These are phyloP conservation scores for Epinotia ramella DNA, from an alignment of 2,888 invertebrate species.

Conservation along the genomic window DNA sequence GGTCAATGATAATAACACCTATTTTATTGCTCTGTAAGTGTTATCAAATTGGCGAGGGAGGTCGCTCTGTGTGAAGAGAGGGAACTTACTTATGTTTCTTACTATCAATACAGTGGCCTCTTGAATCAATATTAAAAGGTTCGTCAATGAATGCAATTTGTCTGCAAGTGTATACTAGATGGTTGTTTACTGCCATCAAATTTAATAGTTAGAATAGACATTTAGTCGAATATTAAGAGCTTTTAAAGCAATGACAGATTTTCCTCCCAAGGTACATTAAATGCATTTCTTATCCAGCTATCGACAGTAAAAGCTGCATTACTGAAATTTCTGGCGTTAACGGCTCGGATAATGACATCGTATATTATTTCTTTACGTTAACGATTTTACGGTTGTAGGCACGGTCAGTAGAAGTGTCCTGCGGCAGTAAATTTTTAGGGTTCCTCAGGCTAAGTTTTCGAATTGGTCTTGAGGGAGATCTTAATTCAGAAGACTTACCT, in stretches of 20 bases:
- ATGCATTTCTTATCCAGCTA: background rate
- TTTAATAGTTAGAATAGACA: background rate
- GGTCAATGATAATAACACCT: too few relatives aligned
- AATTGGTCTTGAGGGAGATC: background rate
- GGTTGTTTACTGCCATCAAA: background rate
- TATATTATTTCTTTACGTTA: conserved; percentile 41
- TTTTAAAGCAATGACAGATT: background rate
- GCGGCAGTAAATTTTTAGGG: conserved; percentile 33
- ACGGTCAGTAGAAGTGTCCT: conserved; percentile 43
- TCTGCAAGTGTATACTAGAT: background rate
- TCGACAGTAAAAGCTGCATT: conserved; percentile 31
- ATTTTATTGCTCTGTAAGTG: too few relatives aligned
- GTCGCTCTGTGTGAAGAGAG: too few relatives aligned
- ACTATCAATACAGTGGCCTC: too few relatives aligned
- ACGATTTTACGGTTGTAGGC: conserved; percentile 37
- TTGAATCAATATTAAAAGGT: background rate
- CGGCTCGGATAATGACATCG: conserved; percentile 25
- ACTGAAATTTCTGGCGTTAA: conserved; percentile 39
- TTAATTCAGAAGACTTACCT: background rate
- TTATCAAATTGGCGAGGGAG: too few relatives aligned
- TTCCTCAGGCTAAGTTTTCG: background rate
- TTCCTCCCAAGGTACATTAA: background rate
- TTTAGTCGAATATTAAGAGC: background rate
- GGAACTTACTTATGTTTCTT: too few relatives aligned
- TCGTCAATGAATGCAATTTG: background rate